These are phyloP conservation scores for Eueides isabella DNA, from an alignment of 1,140 invertebrate genomes.

Conservation along the genomic window DNA sequence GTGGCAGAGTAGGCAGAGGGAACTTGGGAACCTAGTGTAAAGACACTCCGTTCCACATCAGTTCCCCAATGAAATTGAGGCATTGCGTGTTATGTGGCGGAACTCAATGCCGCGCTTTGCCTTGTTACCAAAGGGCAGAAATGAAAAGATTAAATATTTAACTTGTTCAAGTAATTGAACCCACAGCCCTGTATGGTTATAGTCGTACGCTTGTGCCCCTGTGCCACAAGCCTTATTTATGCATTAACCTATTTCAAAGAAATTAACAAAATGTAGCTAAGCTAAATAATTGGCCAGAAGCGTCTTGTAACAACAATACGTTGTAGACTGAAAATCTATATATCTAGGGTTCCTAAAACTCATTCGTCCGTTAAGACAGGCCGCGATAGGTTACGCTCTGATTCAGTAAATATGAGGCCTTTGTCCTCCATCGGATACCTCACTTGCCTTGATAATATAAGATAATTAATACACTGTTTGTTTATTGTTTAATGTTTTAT, in stretches of 20 bases:
- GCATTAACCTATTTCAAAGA: background rate
- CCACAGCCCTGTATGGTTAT: too few relatives aligned
- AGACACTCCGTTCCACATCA: too few relatives aligned
- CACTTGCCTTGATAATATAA: constrained; percentile 25
- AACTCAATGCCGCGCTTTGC: too few relatives aligned
- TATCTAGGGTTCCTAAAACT: constrained; percentile 21
- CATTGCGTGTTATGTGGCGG: too few relatives aligned
- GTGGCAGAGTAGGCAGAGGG: too few relatives aligned
- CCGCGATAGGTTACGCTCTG: constrained; percentile 33
- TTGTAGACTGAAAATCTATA: constrained; percentile 24
- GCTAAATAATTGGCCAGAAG: background rate
- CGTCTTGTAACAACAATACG: background rate
- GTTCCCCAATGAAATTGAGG: too few relatives aligned
- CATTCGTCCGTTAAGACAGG: constrained; percentile 33
- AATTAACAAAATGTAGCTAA: background rate
- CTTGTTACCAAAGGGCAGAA: too few relatives aligned
- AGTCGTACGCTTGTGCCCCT: too few relatives aligned
- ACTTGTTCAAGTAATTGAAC: too few relatives aligned
- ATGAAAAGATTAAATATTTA: too few relatives aligned
- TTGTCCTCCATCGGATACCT: constrained; percentile 31
- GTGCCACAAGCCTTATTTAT: background rate
- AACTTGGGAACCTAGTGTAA: too few relatives aligned
- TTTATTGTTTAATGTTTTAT: background rate
- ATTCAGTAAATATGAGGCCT: constrained; percentile 26
- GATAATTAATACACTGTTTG: constrained; percentile 20